Conservation (phyloP, 2,888 invertebrate genomes). For the Leptopilina drosophilae region DNA sequence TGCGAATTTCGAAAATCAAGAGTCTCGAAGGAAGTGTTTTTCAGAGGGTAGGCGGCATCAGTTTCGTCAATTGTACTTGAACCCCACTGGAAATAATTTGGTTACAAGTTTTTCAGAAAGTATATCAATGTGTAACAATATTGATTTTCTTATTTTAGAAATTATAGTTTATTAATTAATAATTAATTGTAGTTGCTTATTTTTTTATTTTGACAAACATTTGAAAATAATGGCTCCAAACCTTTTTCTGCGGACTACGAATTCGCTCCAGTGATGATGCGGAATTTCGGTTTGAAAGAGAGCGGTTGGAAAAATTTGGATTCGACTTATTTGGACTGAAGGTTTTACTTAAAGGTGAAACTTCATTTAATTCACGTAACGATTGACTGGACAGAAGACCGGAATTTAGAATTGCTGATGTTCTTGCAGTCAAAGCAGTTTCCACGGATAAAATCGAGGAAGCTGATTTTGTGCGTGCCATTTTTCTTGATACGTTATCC, state of each 20-base stretch:
- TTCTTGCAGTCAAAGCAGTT: not conserved
- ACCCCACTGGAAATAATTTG: not conserved
- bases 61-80: not conserved
- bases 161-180: too few relatives aligned
- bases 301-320: not conserved
- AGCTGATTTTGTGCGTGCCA: constrained; percentile 14
- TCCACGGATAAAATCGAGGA: constrained; percentile 21
- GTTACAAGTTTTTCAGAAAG: too few relatives aligned
- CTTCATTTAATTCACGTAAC: not conserved
- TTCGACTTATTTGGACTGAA: not conserved
- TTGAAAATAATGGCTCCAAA: not conserved
- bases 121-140: too few relatives aligned
- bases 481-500: not conserved
- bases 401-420: not conserved
- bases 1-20: constrained; percentile 9
- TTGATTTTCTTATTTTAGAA: too few relatives aligned
- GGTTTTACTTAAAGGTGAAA: constrained; percentile 3
- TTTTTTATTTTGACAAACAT: not conserved
- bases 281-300: not conserved
- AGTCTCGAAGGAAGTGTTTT: not conserved
- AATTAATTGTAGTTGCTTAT: too few relatives aligned
- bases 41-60: not conserved
- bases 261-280: not conserved
- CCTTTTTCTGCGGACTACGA: constrained; percentile 23
- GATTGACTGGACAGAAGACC: constrained; percentile 8